Percentiles rank a stretch among this genome's conserved stretches.
Conservation (phyloP, 2,888 invertebrate species). For the Saturnia pavonia region DNA sequence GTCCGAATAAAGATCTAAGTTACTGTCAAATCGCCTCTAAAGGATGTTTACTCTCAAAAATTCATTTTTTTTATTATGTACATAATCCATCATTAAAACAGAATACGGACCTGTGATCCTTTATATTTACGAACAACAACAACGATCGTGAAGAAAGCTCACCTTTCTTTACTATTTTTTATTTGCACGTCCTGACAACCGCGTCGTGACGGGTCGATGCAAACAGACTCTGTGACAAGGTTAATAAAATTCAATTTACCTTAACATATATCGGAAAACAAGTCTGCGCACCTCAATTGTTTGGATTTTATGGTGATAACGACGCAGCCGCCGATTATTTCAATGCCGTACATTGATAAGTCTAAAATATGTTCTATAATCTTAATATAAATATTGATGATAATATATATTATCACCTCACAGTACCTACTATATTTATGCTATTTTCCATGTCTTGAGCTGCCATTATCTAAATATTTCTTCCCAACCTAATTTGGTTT, state of each 20-base stretch:
- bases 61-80: too few relatives aligned
- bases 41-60: too few relatives aligned
- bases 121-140: conserved; percentile 68
- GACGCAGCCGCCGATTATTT: neutral
- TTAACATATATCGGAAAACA: conserved; percentile 31
- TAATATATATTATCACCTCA: neutral
- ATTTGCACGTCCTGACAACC: conserved; percentile 10
- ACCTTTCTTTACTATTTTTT: conserved; percentile 51
- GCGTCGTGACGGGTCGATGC: too few relatives aligned
- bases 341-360: neutral
- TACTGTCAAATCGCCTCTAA: too few relatives aligned
- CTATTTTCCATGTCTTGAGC: too few relatives aligned
- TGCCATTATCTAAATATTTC: too few relatives aligned
- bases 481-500: too few relatives aligned
- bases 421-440: too few relatives aligned
- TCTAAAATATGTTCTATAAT: neutral
- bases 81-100: neutral
- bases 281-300: conserved; percentile 40
- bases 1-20: too few relatives aligned
- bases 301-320: conserved; percentile 40
- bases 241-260: conserved; percentile 51
- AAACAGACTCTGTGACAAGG: conserved; percentile 39
- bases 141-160: conserved; percentile 72
- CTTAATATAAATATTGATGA: neutral
- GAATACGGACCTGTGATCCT: conserved; percentile 44